These are phyloP conservation scores for Enteromius mattozi DNA, from an alignment of 2,797 vertebrate genomes.

Conservation along the genomic window DNA sequence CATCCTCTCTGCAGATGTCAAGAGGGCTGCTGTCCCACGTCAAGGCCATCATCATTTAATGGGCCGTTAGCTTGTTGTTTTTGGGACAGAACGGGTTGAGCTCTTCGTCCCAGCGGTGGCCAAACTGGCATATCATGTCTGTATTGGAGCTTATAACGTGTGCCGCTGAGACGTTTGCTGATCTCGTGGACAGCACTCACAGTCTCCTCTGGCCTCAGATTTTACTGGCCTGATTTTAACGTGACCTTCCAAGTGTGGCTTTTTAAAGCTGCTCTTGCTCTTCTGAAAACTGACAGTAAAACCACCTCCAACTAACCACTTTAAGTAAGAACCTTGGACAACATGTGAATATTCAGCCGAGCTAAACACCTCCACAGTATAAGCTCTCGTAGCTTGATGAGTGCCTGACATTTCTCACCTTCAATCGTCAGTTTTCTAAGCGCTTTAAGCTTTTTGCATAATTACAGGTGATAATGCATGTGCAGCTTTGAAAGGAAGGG, in stretches of 20 bases:
- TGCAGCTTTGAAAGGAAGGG: slow-evolving; percentile 4
- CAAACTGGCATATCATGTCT: neutral
- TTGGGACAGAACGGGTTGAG: neutral
- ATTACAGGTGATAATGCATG: neutral
- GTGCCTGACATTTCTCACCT: neutral
- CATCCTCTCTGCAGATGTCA: neutral
- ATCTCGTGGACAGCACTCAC: neutral
- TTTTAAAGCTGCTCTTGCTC: neutral
- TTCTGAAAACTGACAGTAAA: slow-evolving; percentile 11
- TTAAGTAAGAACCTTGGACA: neutral
- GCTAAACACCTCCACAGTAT: neutral
- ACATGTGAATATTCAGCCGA: neutral
- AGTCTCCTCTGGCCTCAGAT: neutral
- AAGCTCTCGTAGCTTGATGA: neutral
- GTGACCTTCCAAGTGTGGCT: neutral
- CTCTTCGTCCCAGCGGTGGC: neutral
- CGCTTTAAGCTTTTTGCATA: slow-evolving; percentile 5
- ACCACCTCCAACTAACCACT: neutral
- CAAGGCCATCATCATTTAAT: slow-evolving; percentile 3
- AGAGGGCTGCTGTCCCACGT: neutral
- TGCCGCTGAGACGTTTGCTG: neutral
- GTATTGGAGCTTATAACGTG: neutral
- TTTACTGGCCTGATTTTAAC: neutral
- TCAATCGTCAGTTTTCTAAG: neutral
- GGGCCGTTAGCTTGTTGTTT: neutral